Evolutionary conservation across 2,797 vertebrate genomes (phyloP).

Genomic region (Esox masquinongy): DNA sequence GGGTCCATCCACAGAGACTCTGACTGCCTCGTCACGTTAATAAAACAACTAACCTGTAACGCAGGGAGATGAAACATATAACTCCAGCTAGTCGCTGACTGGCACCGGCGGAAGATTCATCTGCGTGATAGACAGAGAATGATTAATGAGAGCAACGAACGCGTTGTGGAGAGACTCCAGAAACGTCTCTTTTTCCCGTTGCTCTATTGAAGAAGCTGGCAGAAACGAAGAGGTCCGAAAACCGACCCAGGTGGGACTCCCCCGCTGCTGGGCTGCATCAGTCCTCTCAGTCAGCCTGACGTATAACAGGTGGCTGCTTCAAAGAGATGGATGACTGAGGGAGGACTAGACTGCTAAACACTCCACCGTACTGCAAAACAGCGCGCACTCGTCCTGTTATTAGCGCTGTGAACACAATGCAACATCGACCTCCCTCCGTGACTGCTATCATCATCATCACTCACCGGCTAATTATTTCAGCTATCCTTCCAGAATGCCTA

Average conservation of each 20-base stretch:
- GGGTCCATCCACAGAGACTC: slow-evolving; percentile 36
- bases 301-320: slow-evolving; percentile 60
- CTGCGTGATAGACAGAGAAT: slow-evolving; percentile 59
- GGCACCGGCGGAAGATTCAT: slow-evolving; percentile 40
- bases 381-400: slow-evolving; percentile 36
- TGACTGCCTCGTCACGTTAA: slow-evolving; percentile 34
- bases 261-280: slow-evolving; percentile 23
- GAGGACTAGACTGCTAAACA: slow-evolving; percentile 34
- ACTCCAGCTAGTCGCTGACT: slow-evolving; percentile 32
- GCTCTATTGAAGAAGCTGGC: slow-evolving; percentile 30
- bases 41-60: slow-evolving; percentile 56
- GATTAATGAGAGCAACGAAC: slow-evolving; percentile 65
- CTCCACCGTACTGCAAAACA: slow-evolving; percentile 37
- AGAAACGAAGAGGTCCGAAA: slow-evolving; percentile 41
- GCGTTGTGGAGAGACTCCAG: slow-evolving; percentile 28
- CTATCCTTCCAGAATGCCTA: slow-evolving; percentile 27
- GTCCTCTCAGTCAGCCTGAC: slow-evolving; percentile 33
- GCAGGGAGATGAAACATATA: slow-evolving; percentile 35
- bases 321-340: slow-evolving; percentile 49
- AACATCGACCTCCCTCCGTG: slow-evolving; percentile 55
- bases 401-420: slow-evolving; percentile 47
- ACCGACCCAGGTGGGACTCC: slow-evolving; percentile 43
- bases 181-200: slow-evolving; percentile 26
- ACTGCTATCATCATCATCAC: slow-evolving; percentile 43
- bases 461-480: slow-evolving; percentile 59